Evolutionary conservation across 2,113 vertebrate genomes (phyloP).

Genomic region (Galeopterus variegatus): DNA sequence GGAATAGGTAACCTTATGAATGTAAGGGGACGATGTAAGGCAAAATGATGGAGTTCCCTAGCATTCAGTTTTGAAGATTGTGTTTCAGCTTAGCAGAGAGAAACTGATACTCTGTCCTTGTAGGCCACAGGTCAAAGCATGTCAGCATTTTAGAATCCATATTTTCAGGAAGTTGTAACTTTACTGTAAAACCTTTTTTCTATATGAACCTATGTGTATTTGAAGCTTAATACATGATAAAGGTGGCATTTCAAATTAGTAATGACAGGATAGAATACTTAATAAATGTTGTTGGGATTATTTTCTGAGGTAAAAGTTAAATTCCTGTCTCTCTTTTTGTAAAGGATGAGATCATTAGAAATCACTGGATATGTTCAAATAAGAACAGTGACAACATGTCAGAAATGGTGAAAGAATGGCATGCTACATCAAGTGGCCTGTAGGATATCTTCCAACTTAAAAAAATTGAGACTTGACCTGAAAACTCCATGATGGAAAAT

Average conservation of each 20-base stretch:
- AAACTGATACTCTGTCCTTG: not conserved
- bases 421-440: not conserved
- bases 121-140: not conserved
- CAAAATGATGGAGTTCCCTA: conserved; percentile 29
- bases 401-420: not conserved
- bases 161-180: not conserved
- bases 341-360: not conserved
- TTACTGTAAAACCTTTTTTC: conserved; percentile 44
- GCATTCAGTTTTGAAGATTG: conserved; percentile 60
- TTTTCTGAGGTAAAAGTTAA: conserved; percentile 25
- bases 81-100: not conserved
- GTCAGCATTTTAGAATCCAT: not conserved
- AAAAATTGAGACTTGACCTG: conserved; percentile 22
- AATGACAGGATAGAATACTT: not conserved
- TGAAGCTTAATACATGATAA: conserved; percentile 8
- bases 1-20: conserved; percentile 33
- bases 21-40: not conserved
- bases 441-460: not conserved
- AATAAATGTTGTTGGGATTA: conserved; percentile 16
- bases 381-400: not conserved
- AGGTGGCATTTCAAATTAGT: conserved; percentile 42
- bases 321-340: too few relatives aligned
- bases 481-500: conserved; percentile 50
- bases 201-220: not conserved
- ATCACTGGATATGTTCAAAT: not conserved